Evolutionary conservation across 1,140 invertebrate species (phyloP).

Genomic region (Nebria ingens): DNA sequence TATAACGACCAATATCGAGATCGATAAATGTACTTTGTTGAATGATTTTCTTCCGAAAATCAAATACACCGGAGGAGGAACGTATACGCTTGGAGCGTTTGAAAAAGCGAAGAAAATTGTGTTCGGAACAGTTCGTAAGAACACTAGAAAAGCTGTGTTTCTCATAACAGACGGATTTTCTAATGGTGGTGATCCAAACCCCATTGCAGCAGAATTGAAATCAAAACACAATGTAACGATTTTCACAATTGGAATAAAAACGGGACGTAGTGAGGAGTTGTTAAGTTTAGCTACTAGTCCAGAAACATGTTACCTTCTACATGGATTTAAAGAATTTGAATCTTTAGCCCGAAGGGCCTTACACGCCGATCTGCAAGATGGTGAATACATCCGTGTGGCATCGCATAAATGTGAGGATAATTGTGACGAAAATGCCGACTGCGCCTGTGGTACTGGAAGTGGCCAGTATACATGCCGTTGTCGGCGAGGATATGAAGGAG

Average conservation of each 20-base stretch:
- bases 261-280: slow-evolving; percentile 55
- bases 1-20: slow-evolving; percentile 36
- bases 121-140: slow-evolving; percentile 30
- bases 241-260: slow-evolving; percentile 55
- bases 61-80: slow-evolving; percentile 53
- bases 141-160: slow-evolving; percentile 52
- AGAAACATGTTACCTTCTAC: slow-evolving; percentile 52
- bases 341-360: slow-evolving; percentile 55
- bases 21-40: slow-evolving; percentile 54
- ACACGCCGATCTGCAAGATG: slow-evolving; percentile 54
- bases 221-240: slow-evolving; percentile 40
- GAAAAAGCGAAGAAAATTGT: slow-evolving; percentile 46
- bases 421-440: slow-evolving; percentile 49
- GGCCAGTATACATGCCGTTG: slow-evolving; percentile 61
- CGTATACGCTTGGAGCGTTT: slow-evolving; percentile 57
- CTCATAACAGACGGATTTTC: slow-evolving; percentile 65
- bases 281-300: slow-evolving; percentile 55
- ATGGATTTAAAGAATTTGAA: slow-evolving; percentile 63
- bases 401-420: slow-evolving; percentile 40
- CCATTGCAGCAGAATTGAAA: slow-evolving; percentile 44
- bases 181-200: slow-evolving; percentile 56
- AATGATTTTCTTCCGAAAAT: slow-evolving; percentile 50
- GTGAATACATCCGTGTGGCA: slow-evolving; percentile 43
- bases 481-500: slow-evolving; percentile 52
- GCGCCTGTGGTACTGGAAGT: slow-evolving; percentile 54